Conservation (phyloP, 2,797 vertebrate species). For the Petrocephalus sullivani region DNA sequence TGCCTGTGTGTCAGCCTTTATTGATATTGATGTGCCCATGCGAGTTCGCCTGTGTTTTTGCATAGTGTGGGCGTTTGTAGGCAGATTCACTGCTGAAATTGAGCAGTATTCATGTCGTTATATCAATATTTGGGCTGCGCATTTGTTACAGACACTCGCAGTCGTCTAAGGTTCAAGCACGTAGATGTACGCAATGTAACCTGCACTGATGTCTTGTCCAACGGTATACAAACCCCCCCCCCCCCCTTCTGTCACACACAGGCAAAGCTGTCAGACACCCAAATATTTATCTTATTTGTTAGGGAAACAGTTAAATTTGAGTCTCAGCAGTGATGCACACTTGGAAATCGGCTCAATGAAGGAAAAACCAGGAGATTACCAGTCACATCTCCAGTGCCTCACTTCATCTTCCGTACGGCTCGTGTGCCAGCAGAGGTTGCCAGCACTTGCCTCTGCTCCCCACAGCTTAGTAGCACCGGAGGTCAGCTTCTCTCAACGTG, state of each 20-base stretch:
- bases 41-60: slow-evolving; percentile 31
- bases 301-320: not conserved
- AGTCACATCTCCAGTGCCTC: not conserved
- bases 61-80: slow-evolving; percentile 31
- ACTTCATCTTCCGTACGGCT: not conserved
- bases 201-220: slow-evolving; percentile 11
- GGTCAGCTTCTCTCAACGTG: not conserved
- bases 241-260: not conserved
- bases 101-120: slow-evolving; percentile 17
- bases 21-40: slow-evolving; percentile 19
- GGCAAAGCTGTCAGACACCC: not conserved
- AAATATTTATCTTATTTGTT: not conserved
- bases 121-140: slow-evolving; percentile 19
- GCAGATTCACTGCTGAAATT: slow-evolving; percentile 23
- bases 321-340: slow-evolving; percentile 4
- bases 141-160: not conserved
- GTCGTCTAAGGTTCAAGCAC: slow-evolving; percentile 5
- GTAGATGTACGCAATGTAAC: slow-evolving; percentile 18
- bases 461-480: not conserved
- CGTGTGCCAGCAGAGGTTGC: not conserved
- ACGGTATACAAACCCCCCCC: not conserved
- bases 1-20: not conserved
- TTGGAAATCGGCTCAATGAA: not conserved
- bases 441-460: not conserved
- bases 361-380: not conserved